Conservation (phyloP, 2,888 invertebrate genomes). For the Lampropteryx suffumata region DNA sequence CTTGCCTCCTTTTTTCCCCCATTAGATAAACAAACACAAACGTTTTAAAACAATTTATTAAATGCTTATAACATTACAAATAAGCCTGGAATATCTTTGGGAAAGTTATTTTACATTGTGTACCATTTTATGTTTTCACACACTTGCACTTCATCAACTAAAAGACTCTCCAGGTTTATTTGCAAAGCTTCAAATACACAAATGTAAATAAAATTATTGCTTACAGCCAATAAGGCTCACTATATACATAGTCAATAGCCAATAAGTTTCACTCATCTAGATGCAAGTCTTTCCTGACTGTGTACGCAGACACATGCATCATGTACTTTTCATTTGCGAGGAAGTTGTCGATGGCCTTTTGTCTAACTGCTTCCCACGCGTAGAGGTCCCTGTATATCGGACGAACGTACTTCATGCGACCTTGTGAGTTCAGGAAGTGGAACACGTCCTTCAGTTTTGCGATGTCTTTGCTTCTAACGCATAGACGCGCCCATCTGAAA, state of each 20-base stretch:
- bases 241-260: background rate
- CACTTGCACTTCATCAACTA: no score
- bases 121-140: no score
- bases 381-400: conserved; percentile 94
- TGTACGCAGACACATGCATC: conserved; percentile 92
- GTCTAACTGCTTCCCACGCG: conserved; percentile 88
- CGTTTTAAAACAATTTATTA: conserved; percentile 18
- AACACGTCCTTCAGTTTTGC: conserved; percentile 86
- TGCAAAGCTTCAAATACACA: no score
- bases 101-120: no score
- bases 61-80: background rate
- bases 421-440: conserved; percentile 91
- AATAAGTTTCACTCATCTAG: conserved; percentile 48
- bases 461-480: conserved; percentile 88
- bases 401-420: conserved; percentile 95
- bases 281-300: conserved; percentile 89
- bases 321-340: conserved; percentile 86
- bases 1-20: no score
- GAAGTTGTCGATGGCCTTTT: conserved; percentile 88
- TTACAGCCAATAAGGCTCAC: conserved; percentile 2
- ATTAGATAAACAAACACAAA: conserved; percentile 4
- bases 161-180: no score
- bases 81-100: background rate
- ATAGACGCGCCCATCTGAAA: conserved; percentile 88
- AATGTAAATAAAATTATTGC: conserved; percentile 7